These are phyloP conservation scores for Mastacembelus armatus DNA, from an alignment of 2,797 vertebrate genomes.

Conservation along the genomic window DNA sequence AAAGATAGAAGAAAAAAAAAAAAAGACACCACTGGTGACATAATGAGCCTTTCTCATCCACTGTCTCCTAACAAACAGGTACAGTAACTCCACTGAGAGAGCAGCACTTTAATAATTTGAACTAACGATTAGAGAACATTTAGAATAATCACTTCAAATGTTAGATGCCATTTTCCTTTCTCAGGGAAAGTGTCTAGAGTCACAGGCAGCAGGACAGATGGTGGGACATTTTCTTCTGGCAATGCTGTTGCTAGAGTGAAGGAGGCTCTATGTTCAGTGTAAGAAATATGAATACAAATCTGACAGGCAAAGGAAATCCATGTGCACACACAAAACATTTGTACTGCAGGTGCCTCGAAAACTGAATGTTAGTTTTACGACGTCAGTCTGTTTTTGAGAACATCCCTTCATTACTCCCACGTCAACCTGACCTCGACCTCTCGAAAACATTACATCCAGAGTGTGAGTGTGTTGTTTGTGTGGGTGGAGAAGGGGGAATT, in stretches of 20 bases:
- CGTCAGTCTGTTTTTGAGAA: slow-evolving; percentile 25
- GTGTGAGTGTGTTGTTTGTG: slow-evolving; percentile 15
- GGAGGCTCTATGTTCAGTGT: slow-evolving; percentile 14
- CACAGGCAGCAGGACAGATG: slow-evolving; percentile 59
- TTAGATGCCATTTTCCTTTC: slow-evolving; percentile 17
- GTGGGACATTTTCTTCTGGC: slow-evolving; percentile 48
- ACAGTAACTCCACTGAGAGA: neutral
- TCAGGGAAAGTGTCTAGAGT: slow-evolving; percentile 13
- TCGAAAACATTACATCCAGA: slow-evolving; percentile 38
- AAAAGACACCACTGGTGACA: neutral
- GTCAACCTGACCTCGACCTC: slow-evolving; percentile 41
- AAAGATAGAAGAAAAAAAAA: neutral
- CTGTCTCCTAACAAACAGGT: neutral
- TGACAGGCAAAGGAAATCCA: neutral
- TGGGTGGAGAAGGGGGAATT: slow-evolving; percentile 25
- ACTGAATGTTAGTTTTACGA: slow-evolving; percentile 2
- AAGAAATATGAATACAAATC: slow-evolving; percentile 27
- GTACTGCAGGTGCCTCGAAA: slow-evolving; percentile 3
- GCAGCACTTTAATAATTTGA: neutral
- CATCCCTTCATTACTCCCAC: slow-evolving; percentile 46
- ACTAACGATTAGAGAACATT: slow-evolving; percentile 12
- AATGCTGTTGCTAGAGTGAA: slow-evolving; percentile 25
- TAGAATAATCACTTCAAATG: slow-evolving; percentile 21
- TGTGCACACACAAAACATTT: neutral
- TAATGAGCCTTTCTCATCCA: no score